Evolutionary conservation across 2,888 invertebrate genomes (phyloP), one percentile per base, ranked within the genome.

Genomic region (Campaea margaritaria): DNA sequence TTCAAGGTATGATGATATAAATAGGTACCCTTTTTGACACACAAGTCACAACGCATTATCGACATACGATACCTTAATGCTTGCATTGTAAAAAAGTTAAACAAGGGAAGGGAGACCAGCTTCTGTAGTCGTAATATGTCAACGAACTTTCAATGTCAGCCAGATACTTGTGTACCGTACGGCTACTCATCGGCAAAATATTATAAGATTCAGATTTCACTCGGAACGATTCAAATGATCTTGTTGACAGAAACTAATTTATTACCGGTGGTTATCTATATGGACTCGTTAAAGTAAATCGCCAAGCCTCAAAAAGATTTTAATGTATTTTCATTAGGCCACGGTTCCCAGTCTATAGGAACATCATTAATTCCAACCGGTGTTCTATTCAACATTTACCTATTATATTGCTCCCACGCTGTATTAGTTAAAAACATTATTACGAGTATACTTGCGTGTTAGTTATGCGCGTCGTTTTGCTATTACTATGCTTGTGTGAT

Each of bases 91-190:
- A 41, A 21, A 13, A 36, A 49, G 58, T 58, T 70, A 55, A 51
- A 59, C 72, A 75, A 80, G 78, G 77, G 81, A 84, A 85, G 82
- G 85, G 83, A 81, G 81, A 77, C 75, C 70, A 75, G 78, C 82
- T 77, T 75, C 73, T 76, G 76, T 72, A 76, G 81, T 75, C 77
- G 73, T 79, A 76, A 58, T 64, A 51, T 81, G 91, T 89, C 88
- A 88, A 87, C 75, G 86, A 90, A 82, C 91, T 85, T 80, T 91
- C 89, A 91, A 91, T 89, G 90, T 88, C 89, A 86, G 79, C 79
- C 67, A 75, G 81, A 80, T 76, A 80, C 79, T 81, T 77, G 76
- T 69, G 70, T 49, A 51, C 60, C 46, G 60, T 60, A 51, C 55
- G 55, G 13, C 78, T 73, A 75, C 78, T 76, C 62, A 54, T 54